These are phyloP conservation scores for Eupithecia subumbrata DNA, from an alignment of 2,888 invertebrate genomes.

Conservation along the genomic window DNA sequence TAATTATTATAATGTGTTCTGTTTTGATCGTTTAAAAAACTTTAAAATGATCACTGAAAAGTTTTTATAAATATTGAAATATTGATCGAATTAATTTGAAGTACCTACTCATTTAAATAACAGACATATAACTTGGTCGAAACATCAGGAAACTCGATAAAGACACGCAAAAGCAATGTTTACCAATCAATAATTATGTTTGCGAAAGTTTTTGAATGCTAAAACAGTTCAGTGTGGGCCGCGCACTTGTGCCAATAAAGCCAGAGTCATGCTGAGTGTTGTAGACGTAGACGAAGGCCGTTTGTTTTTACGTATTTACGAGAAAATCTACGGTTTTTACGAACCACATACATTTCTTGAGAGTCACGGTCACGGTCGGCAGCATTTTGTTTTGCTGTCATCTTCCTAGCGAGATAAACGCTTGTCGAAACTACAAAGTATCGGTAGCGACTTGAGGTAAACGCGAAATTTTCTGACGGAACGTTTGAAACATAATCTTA, in stretches of 20 bases:
- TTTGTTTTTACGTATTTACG: slow-evolving; percentile 1
- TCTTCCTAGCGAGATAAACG: neutral
- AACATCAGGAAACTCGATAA: slow-evolving; percentile 14
- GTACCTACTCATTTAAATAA: slow-evolving; percentile 5
- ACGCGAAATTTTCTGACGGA: neutral
- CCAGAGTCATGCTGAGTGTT: neutral
- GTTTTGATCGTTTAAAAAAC: neutral
- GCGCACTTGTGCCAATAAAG: slow-evolving; percentile 6
- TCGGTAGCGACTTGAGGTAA: neutral
- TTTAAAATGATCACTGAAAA: neutral
- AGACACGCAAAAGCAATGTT: slow-evolving; percentile 13
- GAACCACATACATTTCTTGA: neutral
- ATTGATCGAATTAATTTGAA: neutral
- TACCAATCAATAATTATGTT: slow-evolving; percentile 15
- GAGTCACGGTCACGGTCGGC: neutral
- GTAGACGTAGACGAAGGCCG: neutral
- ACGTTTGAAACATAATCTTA: neutral
- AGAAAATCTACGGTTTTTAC: neutral
- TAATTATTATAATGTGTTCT: no score
- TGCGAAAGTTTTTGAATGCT: slow-evolving; percentile 17
- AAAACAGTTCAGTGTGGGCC: slow-evolving; percentile 6
- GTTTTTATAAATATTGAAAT: neutral
- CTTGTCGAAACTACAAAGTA: neutral
- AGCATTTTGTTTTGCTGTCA: neutral
- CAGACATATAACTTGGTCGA: neutral